Percentiles rank a stretch among this genome's conserved stretches.
Conservation (phyloP, 2,797 vertebrate genomes). For the Ambastaia sidthimunki region DNA sequence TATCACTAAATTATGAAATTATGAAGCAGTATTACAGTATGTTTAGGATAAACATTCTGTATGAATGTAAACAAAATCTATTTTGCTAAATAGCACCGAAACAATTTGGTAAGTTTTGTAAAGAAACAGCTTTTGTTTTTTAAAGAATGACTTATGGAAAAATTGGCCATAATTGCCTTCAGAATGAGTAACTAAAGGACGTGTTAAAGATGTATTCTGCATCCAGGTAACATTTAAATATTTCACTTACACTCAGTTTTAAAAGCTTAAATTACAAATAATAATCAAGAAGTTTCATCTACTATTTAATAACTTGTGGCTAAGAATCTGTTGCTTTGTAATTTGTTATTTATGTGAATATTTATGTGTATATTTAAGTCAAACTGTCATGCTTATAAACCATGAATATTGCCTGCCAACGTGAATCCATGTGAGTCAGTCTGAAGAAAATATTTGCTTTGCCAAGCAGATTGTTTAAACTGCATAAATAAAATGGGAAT, state of each 20-base stretch:
- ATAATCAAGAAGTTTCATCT: background rate
- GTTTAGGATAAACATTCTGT: slow-evolving; percentile 8
- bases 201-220: background rate
- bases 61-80: background rate
- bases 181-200: too few relatives aligned
- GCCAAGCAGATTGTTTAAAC: slow-evolving; percentile 24
- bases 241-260: slow-evolving; percentile 1
- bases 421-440: slow-evolving; percentile 60
- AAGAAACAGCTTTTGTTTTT: background rate
- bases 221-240: background rate
- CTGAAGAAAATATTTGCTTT: slow-evolving; percentile 50
- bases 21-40: slow-evolving; percentile 12
- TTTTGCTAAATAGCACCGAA: slow-evolving; percentile 45
- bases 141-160: too few relatives aligned
- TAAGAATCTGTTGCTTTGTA: slow-evolving; percentile 27
- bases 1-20: slow-evolving; percentile 38
- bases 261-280: background rate
- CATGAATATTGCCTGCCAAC: slow-evolving; percentile 65
- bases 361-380: slow-evolving; percentile 54
- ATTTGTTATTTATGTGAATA: slow-evolving; percentile 65
- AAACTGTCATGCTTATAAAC: slow-evolving; percentile 61
- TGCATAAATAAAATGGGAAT: slow-evolving; percentile 52
- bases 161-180: background rate
- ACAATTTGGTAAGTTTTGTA: slow-evolving; percentile 35
- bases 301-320: background rate